These are phyloP conservation scores for Mormoops blainvillei DNA, from an alignment of 2,113 vertebrate genomes.

Conservation along the genomic window DNA sequence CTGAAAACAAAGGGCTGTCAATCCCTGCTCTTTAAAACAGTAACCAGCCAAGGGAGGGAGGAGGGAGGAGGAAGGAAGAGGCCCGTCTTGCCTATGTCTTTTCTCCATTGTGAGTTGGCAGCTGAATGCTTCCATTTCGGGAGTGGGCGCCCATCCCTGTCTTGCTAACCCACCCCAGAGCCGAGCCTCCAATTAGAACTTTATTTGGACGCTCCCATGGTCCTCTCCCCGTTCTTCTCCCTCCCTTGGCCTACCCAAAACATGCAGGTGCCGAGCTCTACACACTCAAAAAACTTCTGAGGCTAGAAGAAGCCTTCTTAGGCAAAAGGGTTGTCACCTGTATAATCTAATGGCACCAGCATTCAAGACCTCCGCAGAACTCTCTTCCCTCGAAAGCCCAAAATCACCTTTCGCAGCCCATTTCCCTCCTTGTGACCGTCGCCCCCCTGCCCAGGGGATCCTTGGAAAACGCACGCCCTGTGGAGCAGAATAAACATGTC, in stretches of 20 bases:
- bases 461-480: background rate
- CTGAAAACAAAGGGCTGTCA: conserved; percentile 71
- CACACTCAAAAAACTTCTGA: background rate
- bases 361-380: background rate
- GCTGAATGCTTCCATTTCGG: conserved; percentile 35
- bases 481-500: background rate
- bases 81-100: conserved; percentile 51
- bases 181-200: background rate
- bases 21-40: conserved; percentile 62
- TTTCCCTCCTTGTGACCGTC: background rate
- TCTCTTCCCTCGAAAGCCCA: background rate
- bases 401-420: background rate
- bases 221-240: background rate
- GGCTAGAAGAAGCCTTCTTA: background rate
- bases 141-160: background rate
- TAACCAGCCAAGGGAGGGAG: conserved; percentile 12
- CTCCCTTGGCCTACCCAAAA: background rate
- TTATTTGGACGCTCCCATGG: background rate
- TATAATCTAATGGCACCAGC: background rate
- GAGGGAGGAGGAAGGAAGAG: background rate
- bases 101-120: conserved; percentile 58
- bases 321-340: background rate
- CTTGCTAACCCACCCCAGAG: background rate
- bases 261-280: background rate
- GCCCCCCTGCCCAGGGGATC: background rate